Evolutionary conservation across 2,797 vertebrate genomes (phyloP).

Genomic region (Peromyscus eremicus): DNA sequence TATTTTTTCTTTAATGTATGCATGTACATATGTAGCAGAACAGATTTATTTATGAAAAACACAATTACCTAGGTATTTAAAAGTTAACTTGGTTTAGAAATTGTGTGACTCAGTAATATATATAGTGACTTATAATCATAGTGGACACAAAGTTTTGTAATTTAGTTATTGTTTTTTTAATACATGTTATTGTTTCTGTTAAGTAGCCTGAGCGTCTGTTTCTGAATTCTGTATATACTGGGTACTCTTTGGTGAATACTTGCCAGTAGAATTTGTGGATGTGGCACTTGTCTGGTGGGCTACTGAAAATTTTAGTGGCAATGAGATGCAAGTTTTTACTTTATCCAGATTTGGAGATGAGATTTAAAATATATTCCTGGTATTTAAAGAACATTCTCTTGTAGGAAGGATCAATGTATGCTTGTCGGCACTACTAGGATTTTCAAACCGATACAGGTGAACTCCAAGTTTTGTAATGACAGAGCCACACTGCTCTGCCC

Average conservation of each 20-base stretch:
- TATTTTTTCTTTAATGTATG: neutral
- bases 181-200: neutral
- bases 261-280: neutral
- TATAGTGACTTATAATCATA: neutral
- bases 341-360: neutral
- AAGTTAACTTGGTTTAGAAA: conserved; percentile 42
- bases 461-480: neutral
- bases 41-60: neutral
- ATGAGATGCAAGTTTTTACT: neutral
- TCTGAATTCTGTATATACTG: neutral
- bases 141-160: neutral
- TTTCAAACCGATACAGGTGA: neutral
- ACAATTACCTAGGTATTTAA: neutral
- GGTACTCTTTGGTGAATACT: neutral
- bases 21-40: neutral
- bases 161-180: neutral
- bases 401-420: neutral
- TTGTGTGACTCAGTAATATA: neutral
- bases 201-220: neutral
- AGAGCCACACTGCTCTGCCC: neutral
- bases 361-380: conserved; percentile 25
- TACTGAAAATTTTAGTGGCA: neutral
- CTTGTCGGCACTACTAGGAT: neutral
- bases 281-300: neutral
- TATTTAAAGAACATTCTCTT: neutral